Base-by-base conservation (phyloP, 2,113 vertebrate species). In the Ornithorhynchus anatinus region DNA sequence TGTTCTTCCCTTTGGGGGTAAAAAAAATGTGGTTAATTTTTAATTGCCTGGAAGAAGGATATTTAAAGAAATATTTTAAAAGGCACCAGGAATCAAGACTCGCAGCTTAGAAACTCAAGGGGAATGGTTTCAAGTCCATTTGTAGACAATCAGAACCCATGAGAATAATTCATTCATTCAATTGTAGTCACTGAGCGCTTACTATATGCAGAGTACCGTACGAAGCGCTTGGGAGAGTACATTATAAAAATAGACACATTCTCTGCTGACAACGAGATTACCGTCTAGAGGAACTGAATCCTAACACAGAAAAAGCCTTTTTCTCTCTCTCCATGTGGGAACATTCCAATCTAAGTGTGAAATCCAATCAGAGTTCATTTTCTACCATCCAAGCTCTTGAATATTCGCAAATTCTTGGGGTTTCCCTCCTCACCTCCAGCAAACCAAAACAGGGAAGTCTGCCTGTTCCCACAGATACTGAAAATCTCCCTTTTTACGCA, bases 401-500 rank as follows among this genome's bases (percentile, higher is more conserved):
- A 69, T 62, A 39, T 43, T n/a, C n/a, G 6, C 2, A 35, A 53
- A 14, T 58, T 42, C 32, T 13, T 60, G 23, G 29, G n/a, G n/a
- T 17, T 65, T 51, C 33, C 39, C 19, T 50, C 54, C 5, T 4
- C 11, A n/a, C 8, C 19, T 22, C 20, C 33, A 65, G 27, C 29
- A 50, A 69, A 43, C 25, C 68, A 31, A 42, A 29, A 10, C 16
- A 47, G 22, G 10, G 19, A 56, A 58, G 14, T 39, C 53, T 40
- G 14, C 38, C 36, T 69, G n/a, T n/a, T 5, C 14, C 6, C 22
- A 23, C 33, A 14, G 33, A 52, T 31, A 32, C n/a, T n/a, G 7
- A 45, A 77, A 76, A 43, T 15, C 59, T 11, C 20, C 8, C 58
- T 45, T 84, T 54, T 74, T 78, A 59, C 45, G 16, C 27, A 65